phyloP scores from a whole-genome alignment of 2,113 vertebrate species.

The Tenebrosternarchus preto region DNA sequence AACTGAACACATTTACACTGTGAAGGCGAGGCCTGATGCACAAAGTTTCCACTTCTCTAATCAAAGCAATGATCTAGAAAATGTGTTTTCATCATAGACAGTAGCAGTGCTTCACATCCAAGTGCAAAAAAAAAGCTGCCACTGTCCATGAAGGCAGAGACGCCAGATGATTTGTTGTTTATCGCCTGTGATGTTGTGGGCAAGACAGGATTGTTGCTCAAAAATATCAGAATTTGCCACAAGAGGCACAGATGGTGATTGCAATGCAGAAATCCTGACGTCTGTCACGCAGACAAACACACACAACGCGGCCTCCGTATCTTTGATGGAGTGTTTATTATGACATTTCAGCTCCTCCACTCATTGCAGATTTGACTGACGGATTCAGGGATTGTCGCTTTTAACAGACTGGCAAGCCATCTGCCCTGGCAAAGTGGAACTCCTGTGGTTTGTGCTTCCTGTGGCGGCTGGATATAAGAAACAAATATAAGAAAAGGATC shows the following conservation, averaged over 20 bases:
- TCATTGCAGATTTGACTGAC: slow-evolving; percentile 50
- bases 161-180: slow-evolving; percentile 32
- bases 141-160: slow-evolving; percentile 17
- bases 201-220: slow-evolving; percentile 5
- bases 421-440: slow-evolving; percentile 33
- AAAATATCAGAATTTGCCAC: slow-evolving; percentile 15
- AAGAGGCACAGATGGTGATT: slow-evolving; percentile 42
- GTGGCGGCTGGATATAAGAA: slow-evolving; percentile 9
- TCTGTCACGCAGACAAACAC: slow-evolving; percentile 43
- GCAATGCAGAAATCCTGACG: slow-evolving; percentile 43
- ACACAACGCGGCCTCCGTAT: not conserved
- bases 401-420: slow-evolving; percentile 54
- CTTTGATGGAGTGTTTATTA: slow-evolving; percentile 45
- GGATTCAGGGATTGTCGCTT: slow-evolving; percentile 25
- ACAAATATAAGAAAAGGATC: not conserved
- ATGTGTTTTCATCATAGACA: slow-evolving; percentile 22
- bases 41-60: slow-evolving; percentile 27
- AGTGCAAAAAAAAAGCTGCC: slow-evolving; percentile 21
- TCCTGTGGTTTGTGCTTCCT: slow-evolving; percentile 2
- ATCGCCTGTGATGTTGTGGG: slow-evolving; percentile 14
- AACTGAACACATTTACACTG: slow-evolving; percentile 10
- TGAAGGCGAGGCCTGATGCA: slow-evolving; percentile 21
- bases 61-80: slow-evolving; percentile 44
- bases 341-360: slow-evolving; percentile 43
- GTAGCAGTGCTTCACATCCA: slow-evolving; percentile 12